Evolutionary conservation across 2,888 invertebrate species (phyloP).

Genomic region (Orthosia gracilis): DNA sequence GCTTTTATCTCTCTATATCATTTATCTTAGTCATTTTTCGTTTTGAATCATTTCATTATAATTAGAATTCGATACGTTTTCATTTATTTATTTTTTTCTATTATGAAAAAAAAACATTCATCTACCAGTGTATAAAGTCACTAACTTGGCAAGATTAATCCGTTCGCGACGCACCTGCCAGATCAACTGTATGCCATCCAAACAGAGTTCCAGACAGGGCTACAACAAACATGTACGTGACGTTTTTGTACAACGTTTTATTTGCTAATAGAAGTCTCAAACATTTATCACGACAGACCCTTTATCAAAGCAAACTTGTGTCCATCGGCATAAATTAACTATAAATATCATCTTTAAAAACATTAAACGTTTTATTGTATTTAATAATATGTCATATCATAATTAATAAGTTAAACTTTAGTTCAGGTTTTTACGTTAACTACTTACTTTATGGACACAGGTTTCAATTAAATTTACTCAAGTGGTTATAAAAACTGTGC

Average conservation of each 20-base stretch:
- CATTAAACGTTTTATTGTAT: too few relatives aligned
- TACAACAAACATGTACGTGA: conserved; percentile 30
- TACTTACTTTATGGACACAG: background rate
- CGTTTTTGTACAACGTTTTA: conserved; percentile 19
- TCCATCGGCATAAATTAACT: background rate
- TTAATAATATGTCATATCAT: too few relatives aligned
- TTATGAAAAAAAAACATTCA: too few relatives aligned
- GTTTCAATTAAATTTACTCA: background rate
- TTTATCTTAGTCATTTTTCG: too few relatives aligned
- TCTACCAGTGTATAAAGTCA: conserved; percentile 25
- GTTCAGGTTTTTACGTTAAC: background rate
- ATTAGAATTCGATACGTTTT: too few relatives aligned
- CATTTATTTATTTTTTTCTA: too few relatives aligned
- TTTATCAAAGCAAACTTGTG: background rate
- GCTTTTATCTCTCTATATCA: too few relatives aligned
- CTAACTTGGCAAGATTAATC: conserved; percentile 48
- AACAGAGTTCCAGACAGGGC: background rate
- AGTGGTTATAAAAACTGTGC: background rate
- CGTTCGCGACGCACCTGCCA: conserved; percentile 40
- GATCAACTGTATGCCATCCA: conserved; percentile 44
- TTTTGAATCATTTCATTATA: too few relatives aligned
- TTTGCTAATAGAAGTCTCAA: background rate
- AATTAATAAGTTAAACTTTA: background rate
- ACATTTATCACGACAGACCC: background rate
- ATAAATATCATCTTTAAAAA: background rate